Evolutionary conservation across 2,888 invertebrate species (phyloP).

Genomic region (Euclidia mi): DNA sequence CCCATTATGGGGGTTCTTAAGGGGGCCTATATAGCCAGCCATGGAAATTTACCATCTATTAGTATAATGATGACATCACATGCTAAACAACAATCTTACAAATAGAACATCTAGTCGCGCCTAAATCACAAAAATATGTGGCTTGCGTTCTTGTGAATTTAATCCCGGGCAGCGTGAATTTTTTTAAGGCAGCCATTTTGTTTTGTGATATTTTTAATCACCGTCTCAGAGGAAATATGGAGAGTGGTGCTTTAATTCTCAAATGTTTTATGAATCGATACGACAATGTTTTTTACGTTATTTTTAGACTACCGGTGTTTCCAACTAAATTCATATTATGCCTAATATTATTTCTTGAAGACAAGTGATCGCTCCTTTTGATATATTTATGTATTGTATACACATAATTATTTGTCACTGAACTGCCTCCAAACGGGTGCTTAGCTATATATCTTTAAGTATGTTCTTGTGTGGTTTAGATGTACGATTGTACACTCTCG

Average conservation of each 20-base stretch:
- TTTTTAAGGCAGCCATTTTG: conserved; percentile 30
- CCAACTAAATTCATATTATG: too few relatives aligned
- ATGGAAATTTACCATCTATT: conserved; percentile 11
- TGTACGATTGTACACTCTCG: too few relatives aligned
- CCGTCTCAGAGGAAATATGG: conserved; percentile 53
- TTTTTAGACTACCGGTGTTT: not conserved
- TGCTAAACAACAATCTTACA: conserved; percentile 19
- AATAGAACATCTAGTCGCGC: conserved; percentile 13
- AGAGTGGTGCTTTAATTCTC: conserved; percentile 36
- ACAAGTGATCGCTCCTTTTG: too few relatives aligned
- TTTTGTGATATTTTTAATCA: conserved; percentile 53
- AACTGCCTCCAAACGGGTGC: too few relatives aligned
- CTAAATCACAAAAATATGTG: conserved; percentile 9
- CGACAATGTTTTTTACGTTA: not conserved
- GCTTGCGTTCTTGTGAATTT: conserved; percentile 32
- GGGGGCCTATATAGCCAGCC: not conserved
- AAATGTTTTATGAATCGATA: conserved; percentile 37
- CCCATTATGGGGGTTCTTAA: conserved; percentile 8
- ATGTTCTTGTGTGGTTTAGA: too few relatives aligned
- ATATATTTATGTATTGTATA: too few relatives aligned
- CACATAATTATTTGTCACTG: too few relatives aligned
- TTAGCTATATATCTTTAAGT: too few relatives aligned
- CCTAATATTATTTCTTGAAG: too few relatives aligned
- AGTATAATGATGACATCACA: conserved; percentile 14
- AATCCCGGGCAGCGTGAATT: conserved; percentile 28